Evolutionary conservation across 2,888 invertebrate species (phyloP).

Genomic region (Cephus pygmeus): DNA sequence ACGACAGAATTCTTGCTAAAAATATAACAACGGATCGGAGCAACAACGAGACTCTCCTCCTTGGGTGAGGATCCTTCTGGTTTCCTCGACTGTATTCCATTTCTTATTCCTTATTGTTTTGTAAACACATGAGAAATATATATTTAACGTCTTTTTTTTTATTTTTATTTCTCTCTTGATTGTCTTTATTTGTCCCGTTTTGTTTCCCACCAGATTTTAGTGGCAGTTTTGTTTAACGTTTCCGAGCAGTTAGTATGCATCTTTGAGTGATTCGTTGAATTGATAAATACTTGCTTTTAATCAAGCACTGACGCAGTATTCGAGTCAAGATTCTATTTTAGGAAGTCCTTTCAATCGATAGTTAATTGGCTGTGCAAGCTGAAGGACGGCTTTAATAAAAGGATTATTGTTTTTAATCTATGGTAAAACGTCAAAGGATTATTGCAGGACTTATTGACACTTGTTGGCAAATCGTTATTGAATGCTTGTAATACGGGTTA

Average conservation of each 20-base stretch:
- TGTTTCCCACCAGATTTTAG: not conserved
- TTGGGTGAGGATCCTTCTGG: conserved; percentile 5
- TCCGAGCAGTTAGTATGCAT: not conserved
- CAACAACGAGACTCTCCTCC: not conserved
- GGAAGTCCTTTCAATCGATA: not conserved
- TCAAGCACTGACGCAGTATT: not conserved
- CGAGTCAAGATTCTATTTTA: not conserved
- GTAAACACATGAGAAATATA: not conserved
- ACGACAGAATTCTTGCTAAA: not conserved
- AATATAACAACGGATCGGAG: not conserved
- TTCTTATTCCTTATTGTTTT: not conserved
- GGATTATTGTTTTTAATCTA: not conserved
- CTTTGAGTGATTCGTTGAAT: not conserved
- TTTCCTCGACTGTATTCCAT: not conserved
- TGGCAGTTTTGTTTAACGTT: not conserved
- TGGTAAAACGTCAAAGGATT: not conserved
- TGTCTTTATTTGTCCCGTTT: not conserved
- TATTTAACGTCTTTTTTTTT: not conserved
- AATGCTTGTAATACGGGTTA: not conserved
- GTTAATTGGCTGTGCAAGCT: not conserved
- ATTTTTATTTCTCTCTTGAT: not conserved
- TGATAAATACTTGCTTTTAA: not conserved
- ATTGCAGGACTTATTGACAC: not conserved
- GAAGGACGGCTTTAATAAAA: not conserved
- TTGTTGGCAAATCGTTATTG: not conserved